phyloP scores from a whole-genome alignment of 2,888 invertebrate genomes.

The Thereva unica region DNA sequence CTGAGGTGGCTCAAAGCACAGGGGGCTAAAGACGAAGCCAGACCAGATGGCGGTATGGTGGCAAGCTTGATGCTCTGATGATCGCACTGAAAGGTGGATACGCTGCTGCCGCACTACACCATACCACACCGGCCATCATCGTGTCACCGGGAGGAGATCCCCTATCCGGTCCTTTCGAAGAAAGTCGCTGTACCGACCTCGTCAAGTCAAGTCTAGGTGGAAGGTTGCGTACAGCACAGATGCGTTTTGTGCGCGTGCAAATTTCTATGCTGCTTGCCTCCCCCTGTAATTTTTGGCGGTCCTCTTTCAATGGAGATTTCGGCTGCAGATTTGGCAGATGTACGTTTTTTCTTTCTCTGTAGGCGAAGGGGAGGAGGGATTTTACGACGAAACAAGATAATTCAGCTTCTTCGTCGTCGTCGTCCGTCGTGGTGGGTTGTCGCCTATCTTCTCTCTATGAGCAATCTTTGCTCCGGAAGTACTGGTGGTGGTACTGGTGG shows the following conservation, averaged over 20 bases:
- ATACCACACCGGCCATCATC: too few relatives aligned
- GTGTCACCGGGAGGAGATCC: too few relatives aligned
- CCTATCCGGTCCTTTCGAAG: neutral
- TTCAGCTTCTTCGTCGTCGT: too few relatives aligned
- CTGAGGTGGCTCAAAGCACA: neutral
- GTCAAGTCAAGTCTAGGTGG: constrained; percentile 17
- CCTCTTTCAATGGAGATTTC: neutral
- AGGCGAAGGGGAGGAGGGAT: too few relatives aligned
- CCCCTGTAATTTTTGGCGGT: neutral
- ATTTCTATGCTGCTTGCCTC: neutral
- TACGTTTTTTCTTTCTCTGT: too few relatives aligned
- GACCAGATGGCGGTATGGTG: neutral
- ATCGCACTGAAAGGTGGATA: too few relatives aligned
- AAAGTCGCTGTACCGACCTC: constrained; percentile 22
- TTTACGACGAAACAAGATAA: too few relatives aligned
- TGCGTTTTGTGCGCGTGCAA: neutral
- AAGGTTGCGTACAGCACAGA: constrained; percentile 15
- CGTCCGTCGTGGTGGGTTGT: too few relatives aligned
- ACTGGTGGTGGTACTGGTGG: too few relatives aligned
- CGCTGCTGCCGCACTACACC: too few relatives aligned
- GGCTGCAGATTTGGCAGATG: constrained; percentile 5
- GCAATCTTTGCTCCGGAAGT: too few relatives aligned
- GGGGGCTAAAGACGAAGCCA: neutral
- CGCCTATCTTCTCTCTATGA: too few relatives aligned
- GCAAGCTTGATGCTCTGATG: neutral